Base-by-base conservation (phyloP, 2,888 invertebrate genomes). In the Nomada fucata region DNA sequence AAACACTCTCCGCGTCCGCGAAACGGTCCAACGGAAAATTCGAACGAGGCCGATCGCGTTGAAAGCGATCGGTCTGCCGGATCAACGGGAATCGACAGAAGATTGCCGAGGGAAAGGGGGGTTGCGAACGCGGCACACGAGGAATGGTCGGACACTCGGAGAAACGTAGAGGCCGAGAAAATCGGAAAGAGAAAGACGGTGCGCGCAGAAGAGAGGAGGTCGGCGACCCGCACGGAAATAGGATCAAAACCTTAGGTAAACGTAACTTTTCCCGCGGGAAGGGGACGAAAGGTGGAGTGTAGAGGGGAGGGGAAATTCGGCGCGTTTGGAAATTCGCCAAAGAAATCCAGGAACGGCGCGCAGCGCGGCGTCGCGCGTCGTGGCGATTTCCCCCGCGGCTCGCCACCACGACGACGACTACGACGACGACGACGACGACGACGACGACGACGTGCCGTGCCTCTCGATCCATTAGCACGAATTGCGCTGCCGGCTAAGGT, bases 161-260 rank as follows among this genome's bases (percentile, higher is more conserved):
- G 63, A 63, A 23, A 61, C 10, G 53, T 29, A 55, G 74, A 64
- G 55, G 70, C 26, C 67, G 50, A 63, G 61, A 64, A 61, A 68
- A 61, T 70, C n/a, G 10, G 55, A 59, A 69, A 64, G 69, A 42
- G 65, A 74, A 63, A 53, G 53, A 59, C 42, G 15, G 68, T 52
- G 50, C 70, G 70, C 15, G 69, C 29, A 68, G 53, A 26, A 64
- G 79, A 65, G 71, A 73, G 64, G 77, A 81, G 91, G 90, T 92
- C 91, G 85, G 61, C 87, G 91, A 92, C 92, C 91, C 86, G 88
- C 89, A 91, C 92, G 89, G 90, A 92, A 92, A 92, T 92, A 92
- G 92, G 90, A 88, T 91, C 89, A 91, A 91, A 92, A 91, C 88
- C 91, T 91, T 90, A 92, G 92, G 89, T 92, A 91, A 92, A 91